Percentiles rank a stretch among this genome's conserved stretches.
Evolutionary conservation across 1,140 invertebrate species (phyloP).

Genomic region (Drosophila pruinosa): DNA sequence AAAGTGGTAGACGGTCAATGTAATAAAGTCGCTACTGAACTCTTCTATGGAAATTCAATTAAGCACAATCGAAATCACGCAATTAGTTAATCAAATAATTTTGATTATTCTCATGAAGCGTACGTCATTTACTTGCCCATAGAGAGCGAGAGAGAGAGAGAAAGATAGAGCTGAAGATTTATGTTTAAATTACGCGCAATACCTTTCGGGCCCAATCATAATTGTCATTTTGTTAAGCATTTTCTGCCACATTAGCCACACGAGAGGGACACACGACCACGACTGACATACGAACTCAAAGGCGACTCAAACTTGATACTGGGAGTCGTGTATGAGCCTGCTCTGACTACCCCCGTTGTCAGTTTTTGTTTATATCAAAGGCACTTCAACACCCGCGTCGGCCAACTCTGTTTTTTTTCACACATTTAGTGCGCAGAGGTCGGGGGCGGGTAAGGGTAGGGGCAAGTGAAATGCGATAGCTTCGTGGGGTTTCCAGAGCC

Average conservation of each 20-base stretch:
- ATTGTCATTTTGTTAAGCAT: constrained; percentile 60
- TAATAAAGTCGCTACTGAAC: constrained; percentile 33
- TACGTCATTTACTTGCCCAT: background rate
- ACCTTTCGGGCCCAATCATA: constrained; percentile 48
- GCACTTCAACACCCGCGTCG: constrained; percentile 57
- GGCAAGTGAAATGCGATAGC: constrained; percentile 68
- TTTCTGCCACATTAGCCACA: constrained; percentile 38
- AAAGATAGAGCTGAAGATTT: constrained; percentile 60
- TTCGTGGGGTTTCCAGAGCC: constrained; percentile 47
- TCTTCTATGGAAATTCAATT: constrained; percentile 75
- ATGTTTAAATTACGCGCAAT: constrained; percentile 62
- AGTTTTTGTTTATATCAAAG: constrained; percentile 71
- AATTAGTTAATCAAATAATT: constrained; percentile 82
- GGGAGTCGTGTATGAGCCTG: constrained; percentile 23
- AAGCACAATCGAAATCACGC: constrained; percentile 78
- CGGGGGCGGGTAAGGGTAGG: background rate
- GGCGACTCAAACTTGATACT: constrained; percentile 5
- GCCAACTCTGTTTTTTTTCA: constrained; percentile 52
- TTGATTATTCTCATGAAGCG: constrained; percentile 49
- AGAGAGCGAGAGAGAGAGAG: background rate
- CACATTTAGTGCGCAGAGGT: constrained; percentile 40
- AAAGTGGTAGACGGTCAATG: constrained; percentile 67
- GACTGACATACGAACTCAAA: constrained; percentile 3
- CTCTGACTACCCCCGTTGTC: constrained; percentile 69
- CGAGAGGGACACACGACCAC: constrained; percentile 54